Evolutionary conservation across 1,140 invertebrate genomes (phyloP).

Genomic region (Pantala flavescens): DNA sequence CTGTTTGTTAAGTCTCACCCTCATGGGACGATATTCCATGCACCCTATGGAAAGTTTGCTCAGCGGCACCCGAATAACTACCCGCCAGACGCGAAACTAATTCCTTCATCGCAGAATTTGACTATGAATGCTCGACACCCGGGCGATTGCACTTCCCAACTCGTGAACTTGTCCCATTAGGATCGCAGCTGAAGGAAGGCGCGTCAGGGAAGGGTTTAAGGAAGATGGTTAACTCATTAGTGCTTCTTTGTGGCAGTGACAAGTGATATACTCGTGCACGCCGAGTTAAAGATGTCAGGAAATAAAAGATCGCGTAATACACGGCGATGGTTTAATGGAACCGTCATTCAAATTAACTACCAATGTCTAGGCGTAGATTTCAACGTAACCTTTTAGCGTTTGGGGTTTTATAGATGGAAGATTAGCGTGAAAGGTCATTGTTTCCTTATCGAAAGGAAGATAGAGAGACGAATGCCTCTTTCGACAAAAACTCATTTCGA

Average conservation of each 20-base stretch:
- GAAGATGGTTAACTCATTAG: not conserved
- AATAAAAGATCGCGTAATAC: not conserved
- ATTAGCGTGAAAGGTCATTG: no score
- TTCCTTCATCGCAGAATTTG: not conserved
- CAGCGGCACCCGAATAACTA: no score
- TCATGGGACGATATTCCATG: no score
- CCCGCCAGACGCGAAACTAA: no score
- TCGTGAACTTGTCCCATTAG: not conserved
- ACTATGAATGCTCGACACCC: not conserved
- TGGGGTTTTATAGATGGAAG: no score
- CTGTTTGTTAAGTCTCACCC: no score
- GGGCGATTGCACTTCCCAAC: not conserved
- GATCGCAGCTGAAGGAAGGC: conserved; percentile 1
- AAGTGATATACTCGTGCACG: not conserved
- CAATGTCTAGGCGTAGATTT: no score
- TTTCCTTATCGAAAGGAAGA: no score
- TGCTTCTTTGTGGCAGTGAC: not conserved
- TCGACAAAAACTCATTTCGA: no score
- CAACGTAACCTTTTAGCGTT: no score
- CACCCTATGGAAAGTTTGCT: no score
- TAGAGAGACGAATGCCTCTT: no score
- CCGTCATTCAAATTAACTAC: not conserved
- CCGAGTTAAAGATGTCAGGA: not conserved
- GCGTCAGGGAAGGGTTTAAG: not conserved
- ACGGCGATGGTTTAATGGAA: not conserved